phyloP scores from a whole-genome alignment of 2,113 vertebrate genomes.

The Odocoileus virginianus region DNA sequence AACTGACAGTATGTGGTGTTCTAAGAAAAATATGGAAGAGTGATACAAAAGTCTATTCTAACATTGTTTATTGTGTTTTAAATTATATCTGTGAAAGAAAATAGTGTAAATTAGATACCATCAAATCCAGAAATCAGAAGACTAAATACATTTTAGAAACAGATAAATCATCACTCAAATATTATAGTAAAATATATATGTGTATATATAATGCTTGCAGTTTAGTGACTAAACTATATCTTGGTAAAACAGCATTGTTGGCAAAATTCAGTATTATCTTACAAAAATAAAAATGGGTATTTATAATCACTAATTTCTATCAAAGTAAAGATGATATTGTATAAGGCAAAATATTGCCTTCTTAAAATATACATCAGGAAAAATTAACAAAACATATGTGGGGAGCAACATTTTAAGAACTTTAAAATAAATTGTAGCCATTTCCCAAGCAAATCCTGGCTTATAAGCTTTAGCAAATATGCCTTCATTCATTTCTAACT shows the following conservation, averaged over 20 bases:
- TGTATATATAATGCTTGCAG: neutral
- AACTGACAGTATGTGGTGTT: neutral
- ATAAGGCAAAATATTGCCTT: neutral
- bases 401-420: neutral
- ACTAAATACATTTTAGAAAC: slow-evolving; percentile 33
- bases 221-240: neutral
- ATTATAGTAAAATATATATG: neutral
- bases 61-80: neutral
- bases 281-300: neutral
- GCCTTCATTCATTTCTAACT: neutral
- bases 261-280: neutral
- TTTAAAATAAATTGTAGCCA: neutral
- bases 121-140: slow-evolving; percentile 5
- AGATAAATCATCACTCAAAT: neutral
- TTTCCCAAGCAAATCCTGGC: neutral
- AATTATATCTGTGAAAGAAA: neutral
- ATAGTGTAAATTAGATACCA: neutral
- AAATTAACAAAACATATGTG: neutral
- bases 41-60: neutral
- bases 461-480: neutral
- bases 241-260: neutral
- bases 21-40: neutral
- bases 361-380: neutral
- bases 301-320: neutral
- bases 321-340: neutral